These are phyloP conservation scores for Ganaspis brasiliensis DNA, from an alignment of 2,888 invertebrate species.

Conservation along the genomic window DNA sequence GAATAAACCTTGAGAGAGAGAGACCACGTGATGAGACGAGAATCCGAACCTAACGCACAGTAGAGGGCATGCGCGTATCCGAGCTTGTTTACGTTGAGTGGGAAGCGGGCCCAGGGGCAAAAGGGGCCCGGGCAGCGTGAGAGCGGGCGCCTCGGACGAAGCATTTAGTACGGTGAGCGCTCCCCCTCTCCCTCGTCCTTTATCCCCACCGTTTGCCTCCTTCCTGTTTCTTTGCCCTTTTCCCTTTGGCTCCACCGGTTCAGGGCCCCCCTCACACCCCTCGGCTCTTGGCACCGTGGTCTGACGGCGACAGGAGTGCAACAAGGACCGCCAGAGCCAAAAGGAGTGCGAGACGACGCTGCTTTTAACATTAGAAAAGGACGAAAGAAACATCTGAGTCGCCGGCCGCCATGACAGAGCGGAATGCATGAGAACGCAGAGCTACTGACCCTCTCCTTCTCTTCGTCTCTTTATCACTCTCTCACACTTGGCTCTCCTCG, in stretches of 20 bases:
- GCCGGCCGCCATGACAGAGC: constrained; percentile 77
- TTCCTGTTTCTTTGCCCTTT: constrained; percentile 26
- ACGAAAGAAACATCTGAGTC: constrained; percentile 69
- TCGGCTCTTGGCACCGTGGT: constrained; percentile 48
- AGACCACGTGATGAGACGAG: constrained; percentile 45
- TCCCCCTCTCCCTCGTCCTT: constrained; percentile 46
- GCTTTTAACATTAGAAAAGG: constrained; percentile 67
- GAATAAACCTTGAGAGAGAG: constrained; percentile 2
- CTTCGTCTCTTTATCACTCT: constrained; percentile 53
- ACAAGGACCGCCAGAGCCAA: constrained; percentile 55
- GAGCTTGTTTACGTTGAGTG: constrained; percentile 62
- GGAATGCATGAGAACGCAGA: constrained; percentile 79
- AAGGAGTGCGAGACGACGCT: constrained; percentile 61
- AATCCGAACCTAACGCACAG: constrained; percentile 42
- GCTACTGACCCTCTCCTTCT: constrained; percentile 76
- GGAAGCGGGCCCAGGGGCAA: constrained; percentile 62
- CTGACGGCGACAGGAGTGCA: constrained; percentile 52
- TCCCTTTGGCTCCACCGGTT: not conserved
- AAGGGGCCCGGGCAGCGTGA: constrained; percentile 67
- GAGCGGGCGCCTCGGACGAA: constrained; percentile 67
- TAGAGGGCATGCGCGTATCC: constrained; percentile 43
- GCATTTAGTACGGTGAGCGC: constrained; percentile 69
- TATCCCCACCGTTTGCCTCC: constrained; percentile 28
- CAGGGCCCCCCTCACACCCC: not conserved
- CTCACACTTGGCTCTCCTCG: constrained; percentile 54